Percentiles rank a stretch among this genome's conserved stretches.
Evolutionary conservation across 2,888 invertebrate species (phyloP).

Genomic region (Acrobasis repandana): DNA sequence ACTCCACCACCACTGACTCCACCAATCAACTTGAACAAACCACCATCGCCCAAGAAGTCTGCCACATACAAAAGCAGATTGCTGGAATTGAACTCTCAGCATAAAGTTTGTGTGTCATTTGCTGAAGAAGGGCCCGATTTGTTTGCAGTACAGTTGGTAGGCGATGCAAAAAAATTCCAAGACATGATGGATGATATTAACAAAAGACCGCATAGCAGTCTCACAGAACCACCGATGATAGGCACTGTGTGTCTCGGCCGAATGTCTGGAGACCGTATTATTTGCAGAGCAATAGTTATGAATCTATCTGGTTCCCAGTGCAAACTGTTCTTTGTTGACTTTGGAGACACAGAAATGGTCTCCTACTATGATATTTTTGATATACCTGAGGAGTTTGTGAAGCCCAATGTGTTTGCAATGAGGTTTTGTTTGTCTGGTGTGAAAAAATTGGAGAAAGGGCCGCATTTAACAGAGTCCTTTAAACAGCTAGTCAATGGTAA

Average conservation of each 20-base stretch:
- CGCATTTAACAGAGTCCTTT: slow-evolving; percentile 87
- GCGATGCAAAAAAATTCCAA: slow-evolving; percentile 83
- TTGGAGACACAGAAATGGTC: slow-evolving; percentile 89
- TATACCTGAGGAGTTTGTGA: slow-evolving; percentile 88
- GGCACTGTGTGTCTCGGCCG: slow-evolving; percentile 90
- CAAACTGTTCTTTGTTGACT: slow-evolving; percentile 91
- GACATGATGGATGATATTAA: slow-evolving; percentile 89
- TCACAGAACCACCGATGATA: slow-evolving; percentile 87
- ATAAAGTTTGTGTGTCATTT: slow-evolving; percentile 88
- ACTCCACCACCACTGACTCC: slow-evolving; percentile 37
- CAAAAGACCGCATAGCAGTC: slow-evolving; percentile 81
- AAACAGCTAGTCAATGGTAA: slow-evolving; percentile 86
- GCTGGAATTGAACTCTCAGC: slow-evolving; percentile 75
- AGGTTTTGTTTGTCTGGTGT: slow-evolving; percentile 88
- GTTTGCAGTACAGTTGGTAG: slow-evolving; percentile 88
- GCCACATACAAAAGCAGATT: slow-evolving; percentile 80
- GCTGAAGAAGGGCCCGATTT: slow-evolving; percentile 91
- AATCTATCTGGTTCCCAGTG: slow-evolving; percentile 87
- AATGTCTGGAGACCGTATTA: slow-evolving; percentile 86
- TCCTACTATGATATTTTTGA: slow-evolving; percentile 88
- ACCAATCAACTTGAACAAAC: slow-evolving; percentile 40
- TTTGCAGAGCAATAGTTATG: slow-evolving; percentile 90
- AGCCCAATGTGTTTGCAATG: slow-evolving; percentile 89
- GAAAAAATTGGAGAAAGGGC: slow-evolving; percentile 83
- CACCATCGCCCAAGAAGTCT: slow-evolving; percentile 65